A percentile compares a stretch with the other conserved stretches of the same genome.
These are phyloP conservation scores for Orchestes rusci DNA, from an alignment of 2,888 invertebrate species.

Conservation along the genomic window DNA sequence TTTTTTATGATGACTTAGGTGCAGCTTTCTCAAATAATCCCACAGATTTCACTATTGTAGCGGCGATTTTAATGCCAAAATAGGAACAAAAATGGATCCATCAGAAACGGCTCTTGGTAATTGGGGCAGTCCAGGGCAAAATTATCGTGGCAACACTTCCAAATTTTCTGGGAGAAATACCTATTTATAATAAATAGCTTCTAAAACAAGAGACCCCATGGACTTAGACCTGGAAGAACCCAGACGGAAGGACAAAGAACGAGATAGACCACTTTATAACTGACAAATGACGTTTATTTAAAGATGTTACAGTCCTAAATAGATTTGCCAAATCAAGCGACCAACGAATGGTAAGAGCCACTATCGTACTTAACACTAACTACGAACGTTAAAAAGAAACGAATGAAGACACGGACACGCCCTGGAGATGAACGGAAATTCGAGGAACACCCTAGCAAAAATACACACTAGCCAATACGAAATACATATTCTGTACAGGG, in stretches of 20 bases:
- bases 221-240: neutral
- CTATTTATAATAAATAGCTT: neutral
- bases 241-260: neutral
- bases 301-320: neutral
- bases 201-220: neutral
- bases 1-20: neutral
- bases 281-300: slow-evolving; percentile 1
- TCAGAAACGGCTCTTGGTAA: neutral
- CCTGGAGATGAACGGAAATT: neutral
- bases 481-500: neutral
- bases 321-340: slow-evolving; percentile 2
- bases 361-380: neutral
- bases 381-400: neutral
- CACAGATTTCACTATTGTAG: neutral
- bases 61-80: slow-evolving; percentile 1
- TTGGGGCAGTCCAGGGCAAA: neutral
- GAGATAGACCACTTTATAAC: slow-evolving; percentile 1
- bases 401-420: neutral
- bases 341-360: slow-evolving; percentile 1
- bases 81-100: neutral
- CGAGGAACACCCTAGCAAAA: neutral
- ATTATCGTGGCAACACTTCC: neutral
- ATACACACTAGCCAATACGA: neutral
- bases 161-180: neutral
- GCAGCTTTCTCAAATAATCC: neutral